Evolutionary conservation across 1,140 invertebrate species (phyloP).

Genomic region (Steinernema feltiae): DNA sequence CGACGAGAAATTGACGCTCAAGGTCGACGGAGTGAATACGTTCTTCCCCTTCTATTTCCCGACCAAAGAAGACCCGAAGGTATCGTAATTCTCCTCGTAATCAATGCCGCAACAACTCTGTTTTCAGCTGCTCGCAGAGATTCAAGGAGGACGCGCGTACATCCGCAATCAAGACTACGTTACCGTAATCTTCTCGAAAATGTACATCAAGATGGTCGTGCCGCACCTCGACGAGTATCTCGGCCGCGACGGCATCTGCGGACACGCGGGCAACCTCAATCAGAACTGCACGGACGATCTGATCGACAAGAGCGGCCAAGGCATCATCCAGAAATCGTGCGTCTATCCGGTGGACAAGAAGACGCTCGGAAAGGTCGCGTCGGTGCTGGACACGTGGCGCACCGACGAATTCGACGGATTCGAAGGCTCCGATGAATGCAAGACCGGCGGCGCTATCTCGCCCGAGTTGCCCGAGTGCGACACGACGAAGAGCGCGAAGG

Average conservation of each 20-base stretch:
- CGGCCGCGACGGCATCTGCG: not conserved
- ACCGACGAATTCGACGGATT: not conserved
- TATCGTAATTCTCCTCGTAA: too few relatives aligned
- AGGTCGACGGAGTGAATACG: not conserved
- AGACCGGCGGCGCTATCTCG: not conserved
- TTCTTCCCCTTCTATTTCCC: not conserved
- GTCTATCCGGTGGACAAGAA: not conserved
- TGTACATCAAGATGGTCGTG: not conserved
- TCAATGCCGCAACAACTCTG: too few relatives aligned
- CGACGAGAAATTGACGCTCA: slow-evolving; percentile 8
- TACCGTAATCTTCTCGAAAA: not conserved
- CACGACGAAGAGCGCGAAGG: not conserved
- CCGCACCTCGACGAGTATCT: not conserved
- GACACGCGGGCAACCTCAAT: not conserved
- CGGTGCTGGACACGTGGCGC: not conserved
- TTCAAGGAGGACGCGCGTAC: not conserved
- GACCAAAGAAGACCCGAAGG: not conserved
- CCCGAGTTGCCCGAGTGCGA: not conserved
- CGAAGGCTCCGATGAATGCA: not conserved
- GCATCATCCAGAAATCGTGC: not conserved
- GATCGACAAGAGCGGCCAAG: not conserved
- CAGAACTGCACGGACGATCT: not conserved
- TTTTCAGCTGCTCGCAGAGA: not conserved
- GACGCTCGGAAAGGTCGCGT: not conserved
- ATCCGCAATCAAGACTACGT: not conserved